Base-by-base conservation (phyloP, 2,113 vertebrate species). In the Gasterosteus nipponicus region DNA sequence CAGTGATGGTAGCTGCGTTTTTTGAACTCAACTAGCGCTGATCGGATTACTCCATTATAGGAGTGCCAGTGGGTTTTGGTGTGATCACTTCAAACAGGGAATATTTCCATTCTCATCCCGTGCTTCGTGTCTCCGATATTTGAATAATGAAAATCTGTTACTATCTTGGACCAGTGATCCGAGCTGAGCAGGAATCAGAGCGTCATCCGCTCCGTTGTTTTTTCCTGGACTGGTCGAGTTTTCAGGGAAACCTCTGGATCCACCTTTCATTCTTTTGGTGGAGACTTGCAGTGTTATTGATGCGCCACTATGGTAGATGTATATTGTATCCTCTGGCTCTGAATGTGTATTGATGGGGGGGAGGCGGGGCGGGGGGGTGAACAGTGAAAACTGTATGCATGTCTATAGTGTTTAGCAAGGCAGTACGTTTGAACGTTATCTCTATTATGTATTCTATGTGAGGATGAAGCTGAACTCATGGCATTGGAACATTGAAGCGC, bases 351-450 rank as follows among this genome's bases (percentile, higher is more conserved):
- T 75, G 83, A 81, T 73, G 75, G 66, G 80, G 81, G 70, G 5
- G 35, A 69, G 60, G 63, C 15, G 0, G 1, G 82, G n/a, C n/a
- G 18, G 78, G 80, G 76, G 75, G 29, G 66, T 26, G 62, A 87
- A 72, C 82, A 89, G 78, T 89, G 71, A 84, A 86, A 87, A 89
- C 85, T 90, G 87, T 91, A 88, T 92, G 92, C 92, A 93, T 93
- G 92, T 93, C 91, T 88, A 83, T 92, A 87, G 85, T 93, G 89
- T 91, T 93, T 88, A 87, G 84, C 82, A 66, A 86, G 89, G 89
- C 82, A 90, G 78, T 1, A 65, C 87, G 87, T 73, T 33, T 71
- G 77, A 71, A 70, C 3, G 73, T 87, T 82, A 86, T 89, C 80
- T 86, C 86, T 90, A 83, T 76, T 86, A 86, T 90, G 83, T 92